Evolutionary conservation across 2,888 invertebrate genomes (phyloP).

Genomic region (Encarsia formosa): DNA sequence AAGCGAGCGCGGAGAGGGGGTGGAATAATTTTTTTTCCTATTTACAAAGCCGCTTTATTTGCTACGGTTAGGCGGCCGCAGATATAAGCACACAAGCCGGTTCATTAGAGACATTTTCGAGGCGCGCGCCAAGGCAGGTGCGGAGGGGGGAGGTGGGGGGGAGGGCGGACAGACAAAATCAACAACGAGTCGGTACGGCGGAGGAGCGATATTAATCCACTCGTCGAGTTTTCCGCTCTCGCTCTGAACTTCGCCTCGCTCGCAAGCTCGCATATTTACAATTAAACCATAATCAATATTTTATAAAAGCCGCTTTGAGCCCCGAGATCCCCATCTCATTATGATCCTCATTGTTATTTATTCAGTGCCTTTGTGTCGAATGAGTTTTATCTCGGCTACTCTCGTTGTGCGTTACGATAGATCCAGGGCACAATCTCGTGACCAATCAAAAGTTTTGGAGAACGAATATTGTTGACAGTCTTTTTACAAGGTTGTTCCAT

Average conservation of each 20-base stretch:
- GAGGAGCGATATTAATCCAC: conserved; percentile 53
- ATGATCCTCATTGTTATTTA: too few species aligned
- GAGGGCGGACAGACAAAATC: conserved; percentile 48
- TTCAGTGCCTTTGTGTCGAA: too few species aligned
- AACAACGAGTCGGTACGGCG: conserved; percentile 52
- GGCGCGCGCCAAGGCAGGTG: conserved; percentile 25
- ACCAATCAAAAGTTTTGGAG: too few species aligned
- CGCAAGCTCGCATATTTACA: conserved; percentile 42
- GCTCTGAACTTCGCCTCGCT: conserved; percentile 32
- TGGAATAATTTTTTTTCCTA: conserved; percentile 22
- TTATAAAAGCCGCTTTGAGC: conserved; percentile 36
- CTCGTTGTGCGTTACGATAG: too few species aligned
- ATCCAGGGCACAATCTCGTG: too few species aligned
- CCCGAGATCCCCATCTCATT: too few species aligned
- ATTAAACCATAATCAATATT: conserved; percentile 50
- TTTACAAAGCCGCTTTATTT: conserved; percentile 23
- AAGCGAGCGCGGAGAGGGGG: too few species aligned
- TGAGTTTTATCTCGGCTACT: too few species aligned
- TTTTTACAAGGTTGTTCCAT: too few species aligned
- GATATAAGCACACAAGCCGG: conserved; percentile 51
- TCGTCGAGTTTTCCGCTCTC: conserved; percentile 52
- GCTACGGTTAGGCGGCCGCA: conserved; percentile 43
- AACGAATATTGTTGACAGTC: too few species aligned
- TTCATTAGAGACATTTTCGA: conserved; percentile 52
- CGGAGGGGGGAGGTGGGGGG: conserved; percentile 27